Percentiles rank a stretch among this genome's conserved stretches.
phyloP scores from a whole-genome alignment of 2,888 invertebrate species.

The Dascillus cervinus region DNA sequence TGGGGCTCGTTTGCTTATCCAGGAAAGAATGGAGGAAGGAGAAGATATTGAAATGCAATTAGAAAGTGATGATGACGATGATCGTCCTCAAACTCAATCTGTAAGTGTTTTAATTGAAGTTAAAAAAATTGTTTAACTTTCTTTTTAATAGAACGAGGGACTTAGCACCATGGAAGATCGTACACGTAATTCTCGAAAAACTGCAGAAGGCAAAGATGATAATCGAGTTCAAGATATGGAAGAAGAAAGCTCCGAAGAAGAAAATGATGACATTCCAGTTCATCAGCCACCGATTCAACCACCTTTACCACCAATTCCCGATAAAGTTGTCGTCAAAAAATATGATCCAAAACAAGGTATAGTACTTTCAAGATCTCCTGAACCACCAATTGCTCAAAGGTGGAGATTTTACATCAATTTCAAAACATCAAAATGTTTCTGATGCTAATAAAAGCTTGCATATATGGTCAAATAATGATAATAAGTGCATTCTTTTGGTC shows the following conservation, averaged over 20 bases:
- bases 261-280: constrained; percentile 41
- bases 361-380: too few species aligned
- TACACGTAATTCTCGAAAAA: constrained; percentile 45
- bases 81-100: constrained; percentile 21
- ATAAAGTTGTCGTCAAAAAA: constrained; percentile 91
- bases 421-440: too few species aligned
- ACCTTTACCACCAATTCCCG: constrained; percentile 78
- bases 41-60: constrained; percentile 88
- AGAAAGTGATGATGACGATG: constrained; percentile 67
- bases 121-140: neutral
- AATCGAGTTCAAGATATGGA: constrained; percentile 84
- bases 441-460: too few species aligned
- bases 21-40: constrained; percentile 71
- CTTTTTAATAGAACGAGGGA: constrained; percentile 39
- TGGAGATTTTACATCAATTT: too few species aligned
- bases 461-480: too few species aligned
- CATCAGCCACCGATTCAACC: constrained; percentile 44
- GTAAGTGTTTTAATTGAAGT: constrained; percentile 1
- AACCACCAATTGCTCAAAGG: too few species aligned
- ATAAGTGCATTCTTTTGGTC: too few species aligned
- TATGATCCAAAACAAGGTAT: constrained; percentile 90
- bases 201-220: constrained; percentile 41
- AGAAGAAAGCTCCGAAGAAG: constrained; percentile 74
- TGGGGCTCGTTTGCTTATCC: constrained; percentile 87
- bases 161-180: constrained; percentile 63